Evolutionary conservation across 2,113 vertebrate genomes (phyloP), one percentile per base, ranked within the genome.

Genomic region (Copsychus sechellarum): DNA sequence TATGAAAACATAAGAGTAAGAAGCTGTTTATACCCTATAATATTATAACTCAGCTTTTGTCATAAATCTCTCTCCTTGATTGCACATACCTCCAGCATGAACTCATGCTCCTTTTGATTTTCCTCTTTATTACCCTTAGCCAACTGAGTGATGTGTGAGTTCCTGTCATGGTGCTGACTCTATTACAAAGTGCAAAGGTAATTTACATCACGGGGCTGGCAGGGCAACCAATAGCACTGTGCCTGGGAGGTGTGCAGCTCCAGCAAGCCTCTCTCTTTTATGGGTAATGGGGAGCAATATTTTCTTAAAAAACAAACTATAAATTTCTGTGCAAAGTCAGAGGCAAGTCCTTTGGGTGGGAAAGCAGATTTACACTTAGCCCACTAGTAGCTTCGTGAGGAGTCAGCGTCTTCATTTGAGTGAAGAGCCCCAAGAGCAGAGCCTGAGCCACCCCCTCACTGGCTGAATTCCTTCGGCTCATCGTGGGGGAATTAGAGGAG

Each of bases 131-230:
- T 98, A 96, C 95, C 88, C 94, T 97, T 81, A 95, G 95, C 92
- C 96, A 95, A 95, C 97, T 96, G 97, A 97, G 98, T 98, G 98
- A 97, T 96, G 92, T 96, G 95, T 98, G 97, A 98, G 97, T 93
- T 97, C 97, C 96, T 98, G 97, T 97, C 97, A 97, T 64, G 92
- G 80, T 97, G 94, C 97, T 97, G 97, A 98, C 97, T 98, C 94
- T 94, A 95, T 98, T 98, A 98, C 97, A 98, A 97, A 98, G 96
- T 98, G 97, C 92, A 97, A 98, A 97, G 93, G 96, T 94, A 97
- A 98, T 97, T 97, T 97, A 97, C 95, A 97, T 96, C 92, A 66
- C 12, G 1, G 76, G 81, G 72, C 64, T 96, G 93, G 57, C 90
- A 79, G 81, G 83, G 60, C 42, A 92, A 79, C 95, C 93, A 95